phyloP scores from a whole-genome alignment of 2,113 vertebrate species.

The Salminus brasiliensis region DNA sequence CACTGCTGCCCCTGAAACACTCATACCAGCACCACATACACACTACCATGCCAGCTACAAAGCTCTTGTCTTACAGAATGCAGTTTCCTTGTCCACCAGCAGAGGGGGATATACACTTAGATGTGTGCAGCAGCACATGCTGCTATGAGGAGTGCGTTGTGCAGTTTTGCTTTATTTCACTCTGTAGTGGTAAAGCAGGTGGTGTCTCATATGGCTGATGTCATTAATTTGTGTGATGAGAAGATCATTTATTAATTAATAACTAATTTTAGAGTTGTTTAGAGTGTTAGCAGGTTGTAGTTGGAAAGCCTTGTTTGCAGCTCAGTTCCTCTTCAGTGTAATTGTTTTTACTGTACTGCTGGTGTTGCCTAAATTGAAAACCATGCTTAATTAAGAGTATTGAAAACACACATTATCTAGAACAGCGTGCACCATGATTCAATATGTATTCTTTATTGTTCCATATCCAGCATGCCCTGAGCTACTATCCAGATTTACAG shows the following conservation, averaged over 20 bases:
- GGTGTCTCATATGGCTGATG: background rate
- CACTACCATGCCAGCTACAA: too few relatives aligned
- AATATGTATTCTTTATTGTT: too few relatives aligned
- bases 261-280: background rate
- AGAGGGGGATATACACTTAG: constrained; percentile 6
- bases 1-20: too few relatives aligned
- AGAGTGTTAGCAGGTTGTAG: background rate
- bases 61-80: background rate
- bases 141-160: background rate
- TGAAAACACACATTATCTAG: too few relatives aligned
- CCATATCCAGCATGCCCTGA: background rate
- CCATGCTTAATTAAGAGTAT: too few relatives aligned
- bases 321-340: background rate
- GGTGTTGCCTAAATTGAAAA: background rate
- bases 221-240: background rate
- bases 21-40: too few relatives aligned
- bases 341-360: background rate
- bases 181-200: background rate
- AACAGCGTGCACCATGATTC: too few relatives aligned
- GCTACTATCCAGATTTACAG: background rate
- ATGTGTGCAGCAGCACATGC: background rate
- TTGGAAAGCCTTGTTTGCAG: background rate
- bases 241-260: background rate
- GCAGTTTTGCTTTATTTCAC: background rate
- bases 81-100: background rate